Conservation (phyloP, 2,113 vertebrate species). For the Urocynchramus pylzowi region DNA sequence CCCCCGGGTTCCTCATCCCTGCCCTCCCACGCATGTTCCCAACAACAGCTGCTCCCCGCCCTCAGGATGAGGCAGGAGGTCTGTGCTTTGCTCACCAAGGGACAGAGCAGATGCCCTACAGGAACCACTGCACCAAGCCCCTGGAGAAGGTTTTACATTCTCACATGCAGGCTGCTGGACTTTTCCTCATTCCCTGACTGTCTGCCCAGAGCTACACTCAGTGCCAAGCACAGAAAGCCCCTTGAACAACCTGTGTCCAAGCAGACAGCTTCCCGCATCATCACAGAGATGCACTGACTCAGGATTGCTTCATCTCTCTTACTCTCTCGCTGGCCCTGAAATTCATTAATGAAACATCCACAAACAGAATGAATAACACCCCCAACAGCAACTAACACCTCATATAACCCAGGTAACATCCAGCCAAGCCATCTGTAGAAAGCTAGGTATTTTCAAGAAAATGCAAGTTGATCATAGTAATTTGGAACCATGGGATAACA, state of each 20-base stretch:
- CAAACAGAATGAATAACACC: background rate
- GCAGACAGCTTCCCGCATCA: background rate
- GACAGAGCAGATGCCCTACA: background rate
- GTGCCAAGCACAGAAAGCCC: background rate
- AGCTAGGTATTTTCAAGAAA: background rate
- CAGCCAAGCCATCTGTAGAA: background rate
- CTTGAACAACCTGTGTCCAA: background rate
- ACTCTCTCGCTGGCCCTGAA: fast-evolving
- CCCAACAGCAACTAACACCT: background rate
- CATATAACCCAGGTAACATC: background rate
- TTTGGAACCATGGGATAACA: background rate
- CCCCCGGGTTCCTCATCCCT: background rate
- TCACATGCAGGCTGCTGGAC: background rate
- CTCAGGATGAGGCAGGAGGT: background rate
- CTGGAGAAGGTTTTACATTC: background rate
- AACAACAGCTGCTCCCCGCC: background rate
- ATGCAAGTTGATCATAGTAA: background rate
- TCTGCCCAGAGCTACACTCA: background rate
- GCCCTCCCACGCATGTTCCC: background rate
- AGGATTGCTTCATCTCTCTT: background rate
- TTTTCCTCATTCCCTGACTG: background rate
- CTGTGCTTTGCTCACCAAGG: fast-evolving
- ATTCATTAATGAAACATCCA: background rate
- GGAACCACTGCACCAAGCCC: background rate
- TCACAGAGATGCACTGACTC: background rate